Evolutionary conservation across 2,113 vertebrate species (phyloP).

Genomic region (Leucosticte australis): DNA sequence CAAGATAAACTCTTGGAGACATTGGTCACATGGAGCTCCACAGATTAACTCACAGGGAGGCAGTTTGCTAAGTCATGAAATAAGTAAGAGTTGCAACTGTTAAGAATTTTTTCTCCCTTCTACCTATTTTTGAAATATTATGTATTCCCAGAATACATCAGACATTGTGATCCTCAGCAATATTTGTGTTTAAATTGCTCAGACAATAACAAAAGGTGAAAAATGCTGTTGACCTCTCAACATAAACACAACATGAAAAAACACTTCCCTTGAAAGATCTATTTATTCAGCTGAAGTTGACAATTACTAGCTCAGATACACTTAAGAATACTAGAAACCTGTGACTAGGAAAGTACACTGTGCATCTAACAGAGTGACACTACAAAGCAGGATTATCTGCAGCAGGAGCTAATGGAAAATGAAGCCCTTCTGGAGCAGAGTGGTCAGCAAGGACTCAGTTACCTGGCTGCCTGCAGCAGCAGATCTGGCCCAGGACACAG

Average conservation of each 20-base stretch:
- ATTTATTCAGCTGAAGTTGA: slow-evolving; percentile 11
- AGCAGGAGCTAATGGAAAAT: background rate
- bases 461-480: background rate
- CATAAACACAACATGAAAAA: slow-evolving; percentile 30
- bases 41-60: background rate
- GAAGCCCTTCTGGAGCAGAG: background rate
- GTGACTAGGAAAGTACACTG: background rate
- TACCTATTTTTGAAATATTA: background rate
- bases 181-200: background rate
- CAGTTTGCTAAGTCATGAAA: background rate
- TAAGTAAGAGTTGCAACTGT: background rate
- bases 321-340: slow-evolving; percentile 20
- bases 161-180: background rate
- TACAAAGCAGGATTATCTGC: background rate
- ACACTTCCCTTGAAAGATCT: slow-evolving; percentile 32
- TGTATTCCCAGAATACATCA: background rate
- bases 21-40: background rate
- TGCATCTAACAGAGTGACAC: background rate
- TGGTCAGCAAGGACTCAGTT: background rate
- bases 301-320: slow-evolving; percentile 11
- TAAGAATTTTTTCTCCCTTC: background rate
- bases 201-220: slow-evolving; percentile 4
- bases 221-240: slow-evolving; percentile 45
- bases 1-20: background rate
- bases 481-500: background rate